Evolutionary conservation across 2,888 invertebrate genomes (phyloP).

Genomic region (Tillus elongatus): DNA sequence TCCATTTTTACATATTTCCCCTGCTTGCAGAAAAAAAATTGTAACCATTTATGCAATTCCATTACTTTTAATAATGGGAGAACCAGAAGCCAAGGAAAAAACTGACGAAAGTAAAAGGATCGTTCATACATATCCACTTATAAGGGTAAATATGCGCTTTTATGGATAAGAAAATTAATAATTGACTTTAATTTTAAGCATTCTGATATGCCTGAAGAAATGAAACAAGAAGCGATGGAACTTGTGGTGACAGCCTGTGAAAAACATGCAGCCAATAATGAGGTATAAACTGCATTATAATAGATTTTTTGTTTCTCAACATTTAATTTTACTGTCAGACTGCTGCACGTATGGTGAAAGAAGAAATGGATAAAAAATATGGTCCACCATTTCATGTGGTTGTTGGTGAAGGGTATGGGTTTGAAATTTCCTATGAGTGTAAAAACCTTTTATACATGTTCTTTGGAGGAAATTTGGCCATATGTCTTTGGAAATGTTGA

Average conservation of each 20-base stretch:
- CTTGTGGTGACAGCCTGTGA: slow-evolving; percentile 89
- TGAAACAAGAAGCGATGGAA: slow-evolving; percentile 83
- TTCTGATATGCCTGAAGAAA: slow-evolving; percentile 90
- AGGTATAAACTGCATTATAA: slow-evolving; percentile 48
- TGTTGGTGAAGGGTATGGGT: slow-evolving; percentile 91
- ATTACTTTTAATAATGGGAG: slow-evolving; percentile 12
- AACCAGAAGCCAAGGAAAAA: slow-evolving; percentile 22
- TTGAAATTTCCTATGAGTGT: slow-evolving; percentile 86
- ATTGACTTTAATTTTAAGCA: slow-evolving; percentile 50
- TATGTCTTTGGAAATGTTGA: slow-evolving; percentile 83
- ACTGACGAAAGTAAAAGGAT: slow-evolving; percentile 53
- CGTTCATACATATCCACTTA: slow-evolving; percentile 70
- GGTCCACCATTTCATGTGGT: slow-evolving; percentile 93
- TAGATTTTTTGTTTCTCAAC: not conserved
- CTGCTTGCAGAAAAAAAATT: not conserved
- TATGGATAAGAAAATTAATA: not conserved
- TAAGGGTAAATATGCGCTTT: slow-evolving; percentile 54
- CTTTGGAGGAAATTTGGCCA: slow-evolving; percentile 84
- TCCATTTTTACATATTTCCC: too few species aligned
- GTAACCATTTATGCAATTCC: not conserved
- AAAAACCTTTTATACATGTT: slow-evolving; percentile 80
- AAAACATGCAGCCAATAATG: slow-evolving; percentile 78
- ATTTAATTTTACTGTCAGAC: slow-evolving; percentile 42
- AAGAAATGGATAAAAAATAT: slow-evolving; percentile 91
- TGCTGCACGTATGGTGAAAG: slow-evolving; percentile 91